These are phyloP conservation scores for Diploptera punctata DNA, from an alignment of 2,888 invertebrate genomes.

Conservation along the genomic window DNA sequence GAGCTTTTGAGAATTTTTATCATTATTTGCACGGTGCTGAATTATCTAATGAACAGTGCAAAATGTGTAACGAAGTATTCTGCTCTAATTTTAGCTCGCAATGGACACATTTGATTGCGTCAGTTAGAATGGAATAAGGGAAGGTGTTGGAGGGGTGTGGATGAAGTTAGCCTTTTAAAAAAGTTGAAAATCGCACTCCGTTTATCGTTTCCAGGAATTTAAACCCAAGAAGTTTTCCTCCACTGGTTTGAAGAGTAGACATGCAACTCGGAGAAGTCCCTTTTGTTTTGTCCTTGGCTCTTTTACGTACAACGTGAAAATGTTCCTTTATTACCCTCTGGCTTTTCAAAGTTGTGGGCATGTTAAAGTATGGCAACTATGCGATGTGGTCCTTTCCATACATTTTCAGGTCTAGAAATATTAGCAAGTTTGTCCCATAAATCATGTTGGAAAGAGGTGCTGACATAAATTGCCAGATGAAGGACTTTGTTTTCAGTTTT, in stretches of 20 bases:
- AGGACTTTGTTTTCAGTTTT: neutral
- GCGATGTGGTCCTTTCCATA: too few relatives aligned
- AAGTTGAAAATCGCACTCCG: neutral
- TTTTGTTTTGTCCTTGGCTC: neutral
- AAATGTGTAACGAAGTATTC: neutral
- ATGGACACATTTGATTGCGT: neutral
- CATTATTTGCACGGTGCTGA: neutral
- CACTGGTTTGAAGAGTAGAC: neutral
- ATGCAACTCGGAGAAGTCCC: neutral
- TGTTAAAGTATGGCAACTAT: neutral
- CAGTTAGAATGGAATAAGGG: neutral
- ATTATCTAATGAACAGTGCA: slow-evolving; percentile 8
- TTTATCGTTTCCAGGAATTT: neutral
- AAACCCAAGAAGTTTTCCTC: neutral
- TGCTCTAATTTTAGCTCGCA: neutral
- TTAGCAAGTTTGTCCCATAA: neutral
- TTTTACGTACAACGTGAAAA: neutral
- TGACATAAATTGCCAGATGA: neutral
- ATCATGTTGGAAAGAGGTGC: neutral
- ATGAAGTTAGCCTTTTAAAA: too few relatives aligned
- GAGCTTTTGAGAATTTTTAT: too few relatives aligned
- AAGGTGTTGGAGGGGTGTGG: too few relatives aligned
- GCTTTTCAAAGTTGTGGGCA: neutral
- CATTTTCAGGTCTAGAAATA: neutral
- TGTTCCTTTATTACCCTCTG: neutral